phyloP scores from a whole-genome alignment of 2,888 invertebrate species.

The Cryptops parisi region DNA sequence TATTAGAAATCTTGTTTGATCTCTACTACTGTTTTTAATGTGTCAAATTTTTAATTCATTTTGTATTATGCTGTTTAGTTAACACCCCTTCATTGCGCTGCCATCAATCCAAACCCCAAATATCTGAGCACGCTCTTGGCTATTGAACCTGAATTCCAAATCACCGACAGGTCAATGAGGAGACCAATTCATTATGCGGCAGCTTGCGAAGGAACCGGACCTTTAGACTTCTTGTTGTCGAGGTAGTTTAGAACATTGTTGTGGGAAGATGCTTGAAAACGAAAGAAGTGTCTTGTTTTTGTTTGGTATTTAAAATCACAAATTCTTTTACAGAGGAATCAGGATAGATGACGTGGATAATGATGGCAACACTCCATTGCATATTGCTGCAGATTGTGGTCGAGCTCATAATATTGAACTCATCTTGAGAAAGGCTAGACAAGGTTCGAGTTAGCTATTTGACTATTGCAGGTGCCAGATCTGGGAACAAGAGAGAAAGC shows the following conservation, averaged over 20 bases:
- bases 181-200: constrained; percentile 40
- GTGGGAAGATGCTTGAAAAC: not conserved
- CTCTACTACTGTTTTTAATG: not conserved
- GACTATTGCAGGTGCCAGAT: too few species aligned
- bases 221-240: constrained; percentile 32
- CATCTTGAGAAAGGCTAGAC: constrained; percentile 25
- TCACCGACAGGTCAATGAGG: constrained; percentile 34
- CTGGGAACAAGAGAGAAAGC: too few species aligned
- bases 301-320: not conserved
- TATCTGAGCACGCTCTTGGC: constrained; percentile 33
- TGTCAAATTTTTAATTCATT: constrained; percentile 9
- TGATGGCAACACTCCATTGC: constrained; percentile 33
- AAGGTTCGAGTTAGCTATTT: constrained; percentile 23
- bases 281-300: not conserved
- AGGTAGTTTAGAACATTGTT: constrained; percentile 13
- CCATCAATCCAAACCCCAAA: constrained; percentile 37
- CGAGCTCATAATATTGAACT: constrained; percentile 32
- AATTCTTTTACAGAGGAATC: constrained; percentile 25
- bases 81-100: constrained; percentile 40
- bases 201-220: constrained; percentile 35
- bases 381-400: constrained; percentile 32
- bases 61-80: constrained; percentile 27
- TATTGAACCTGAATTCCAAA: constrained; percentile 34
- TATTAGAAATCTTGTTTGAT: constrained; percentile 12
- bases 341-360: constrained; percentile 28